Base-by-base conservation (phyloP, 2,797 vertebrate species). In the Platyrinchus mystaceus region DNA sequence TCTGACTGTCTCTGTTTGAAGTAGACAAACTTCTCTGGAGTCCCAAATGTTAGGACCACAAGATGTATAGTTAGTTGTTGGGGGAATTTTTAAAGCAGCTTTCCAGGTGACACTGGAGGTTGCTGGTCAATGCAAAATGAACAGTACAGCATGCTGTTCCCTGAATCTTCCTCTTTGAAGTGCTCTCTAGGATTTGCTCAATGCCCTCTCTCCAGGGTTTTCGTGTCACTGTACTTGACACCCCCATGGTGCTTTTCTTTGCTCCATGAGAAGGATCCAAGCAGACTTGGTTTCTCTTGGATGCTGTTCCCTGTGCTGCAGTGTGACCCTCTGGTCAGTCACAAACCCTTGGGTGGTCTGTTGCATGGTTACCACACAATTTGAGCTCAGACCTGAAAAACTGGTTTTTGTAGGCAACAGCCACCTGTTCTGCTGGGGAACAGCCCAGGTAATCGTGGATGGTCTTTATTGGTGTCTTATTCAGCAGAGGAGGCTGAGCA, bases 371-470 rank as follows among this genome's bases (percentile, higher is more conserved):
- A 96, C 93, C 66, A 6, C 8, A 34, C 73, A 81, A 11, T 68
- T 50, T 68, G 49, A 95, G 73, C 86, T 88, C 91, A 95, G 89
- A 95, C 94, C 73, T 91, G 95, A 95, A 96, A 94, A 95, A 95
- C 94, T 91, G 91, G 89, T 96, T 96, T 89, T 81, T 59, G 23
- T 36, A 44, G 47, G 76, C 69, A 47, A 28, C 49, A 84, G 24
- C 47, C 74, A 62, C 79, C 83, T 84, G 73, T 50, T 89, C 60
- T 84, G 87, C 55, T 24, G 14, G 71, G 81, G 84, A 92, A 34
- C 6, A 1, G 79, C 75, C n/a, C 53, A 27, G 60, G 69, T 71
- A 44, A 41, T 62, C 94, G 66, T 66, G 68, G 76, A 71, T 92
- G 73, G 30, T 87, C 69, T 91, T 46, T 85, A 64, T 1, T 22